Percentiles rank a stretch among this genome's conserved stretches.
Conservation (phyloP, 2,797 vertebrate genomes). For the Anomalospiza imberbis region DNA sequence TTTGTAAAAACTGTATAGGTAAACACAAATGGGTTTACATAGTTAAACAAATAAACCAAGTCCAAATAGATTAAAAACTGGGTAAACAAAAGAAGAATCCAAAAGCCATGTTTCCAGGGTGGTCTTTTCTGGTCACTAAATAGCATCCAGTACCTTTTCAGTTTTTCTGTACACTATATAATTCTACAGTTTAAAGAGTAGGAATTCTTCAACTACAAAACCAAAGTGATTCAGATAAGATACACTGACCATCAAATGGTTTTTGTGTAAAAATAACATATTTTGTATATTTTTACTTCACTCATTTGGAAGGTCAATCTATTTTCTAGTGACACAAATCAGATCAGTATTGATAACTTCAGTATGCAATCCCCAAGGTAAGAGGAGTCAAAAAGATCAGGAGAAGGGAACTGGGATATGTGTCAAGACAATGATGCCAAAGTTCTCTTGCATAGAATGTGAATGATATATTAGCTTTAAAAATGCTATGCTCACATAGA, state of each 20-base stretch:
- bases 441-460: not conserved
- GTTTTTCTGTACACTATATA: not conserved
- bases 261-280: not conserved
- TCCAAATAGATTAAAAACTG: not conserved
- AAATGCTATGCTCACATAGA: not conserved
- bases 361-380: not conserved
- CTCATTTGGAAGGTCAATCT: not conserved
- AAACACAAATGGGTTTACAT: not conserved
- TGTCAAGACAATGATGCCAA: not conserved
- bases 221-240: not conserved
- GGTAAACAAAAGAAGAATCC: not conserved
- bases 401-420: not conserved
- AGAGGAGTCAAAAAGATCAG: not conserved
- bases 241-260: not conserved
- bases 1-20: not conserved
- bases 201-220: not conserved
- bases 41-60: not conserved
- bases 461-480: not conserved
- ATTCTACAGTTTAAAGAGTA: not conserved
- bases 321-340: constrained; percentile 1
- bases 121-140: not conserved
- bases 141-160: not conserved
- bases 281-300: not conserved
- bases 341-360: not conserved
- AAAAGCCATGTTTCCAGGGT: not conserved